Evolutionary conservation across 1,140 invertebrate species (phyloP).

Genomic region (Trissolcus basalis): DNA sequence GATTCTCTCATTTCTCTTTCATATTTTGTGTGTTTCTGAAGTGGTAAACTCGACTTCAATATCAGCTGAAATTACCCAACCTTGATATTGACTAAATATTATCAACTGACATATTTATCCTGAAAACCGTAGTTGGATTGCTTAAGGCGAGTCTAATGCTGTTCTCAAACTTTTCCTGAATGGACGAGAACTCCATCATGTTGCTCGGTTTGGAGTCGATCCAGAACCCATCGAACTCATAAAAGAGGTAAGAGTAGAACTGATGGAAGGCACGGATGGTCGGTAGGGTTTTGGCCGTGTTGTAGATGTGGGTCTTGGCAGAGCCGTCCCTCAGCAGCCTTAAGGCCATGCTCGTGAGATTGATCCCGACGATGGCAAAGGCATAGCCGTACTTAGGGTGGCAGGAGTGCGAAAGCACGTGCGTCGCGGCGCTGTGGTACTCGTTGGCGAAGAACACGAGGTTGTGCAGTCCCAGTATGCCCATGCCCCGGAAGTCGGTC

Average conservation of each 20-base stretch:
- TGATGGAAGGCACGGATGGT: conserved; percentile 90
- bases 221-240: conserved; percentile 96
- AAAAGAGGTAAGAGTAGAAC: conserved; percentile 96
- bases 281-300: conserved; percentile 83
- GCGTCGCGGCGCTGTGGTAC: conserved; percentile 86
- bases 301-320: conserved; percentile 95
- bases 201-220: conserved; percentile 91
- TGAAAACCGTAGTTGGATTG: conserved; percentile 82
- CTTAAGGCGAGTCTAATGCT: conserved; percentile 80
- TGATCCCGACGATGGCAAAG: conserved; percentile 94
- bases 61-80: too few species aligned
- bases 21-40: too few species aligned
- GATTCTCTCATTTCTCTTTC: too few species aligned
- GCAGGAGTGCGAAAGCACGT: conserved; percentile 90
- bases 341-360: conserved; percentile 93
- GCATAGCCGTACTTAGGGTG: conserved; percentile 93
- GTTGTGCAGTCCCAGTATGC: conserved; percentile 94
- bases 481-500: conserved; percentile 99
- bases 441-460: conserved; percentile 91
- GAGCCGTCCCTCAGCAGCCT: conserved; percentile 86
- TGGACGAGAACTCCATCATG: conserved; percentile 95
- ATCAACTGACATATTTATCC: conserved; percentile 84
- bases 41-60: too few species aligned
- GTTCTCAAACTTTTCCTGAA: conserved; percentile 89
- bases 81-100: conserved; percentile 76